Evolutionary conservation across 2,797 vertebrate genomes (phyloP), one percentile per base, ranked within the genome.

Genomic region (Sphenodon punctatus): DNA sequence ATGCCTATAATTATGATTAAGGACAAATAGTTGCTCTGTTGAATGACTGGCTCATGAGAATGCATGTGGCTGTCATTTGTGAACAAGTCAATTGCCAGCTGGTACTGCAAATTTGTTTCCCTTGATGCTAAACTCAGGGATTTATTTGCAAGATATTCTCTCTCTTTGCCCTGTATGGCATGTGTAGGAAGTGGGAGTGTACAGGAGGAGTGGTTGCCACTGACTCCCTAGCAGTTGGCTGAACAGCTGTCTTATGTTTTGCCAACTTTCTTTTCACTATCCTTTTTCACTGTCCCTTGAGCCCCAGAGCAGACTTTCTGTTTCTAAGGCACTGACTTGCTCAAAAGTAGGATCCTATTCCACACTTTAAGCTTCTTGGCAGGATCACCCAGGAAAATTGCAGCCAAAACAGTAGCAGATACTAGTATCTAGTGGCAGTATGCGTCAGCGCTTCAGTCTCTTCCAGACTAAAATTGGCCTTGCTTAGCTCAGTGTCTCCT

Each of bases 361-460:
- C 59, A 48, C n/a, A 7, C 2, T 66, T 75, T 41, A 34, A 2
- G 1, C 59, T 73, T 66, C 76, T 83, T 81, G 80, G 70, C 51
- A 45, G 0, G 0, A 42, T 67, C 16, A 79, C 27, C 65, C 1
- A 0, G 43, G 34, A 72, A 56, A 23, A 49, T 63, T 60, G 19
- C 42, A 56, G 77, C 30, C 76, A 53, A 10, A 42, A 56, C 34
- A 48, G 61, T 38, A 81, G 75, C 80, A 79, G 84, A 83, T 23
- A 86, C n/a, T n/a, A n/a, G 66, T 22, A 27, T 73, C 82, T 59
- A 46, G 39, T 75, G 71, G 74, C 83, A 87, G 86, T 90, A 89
- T 41, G 46, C 78, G 51, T 36, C 56, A 63, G 77, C 63, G 72
- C 79, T 90, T 91, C 84, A 86, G 76, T 76, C 74, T 67, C 68